Conservation (phyloP, 2,888 invertebrate genomes). For the Scaptomyza cyrtandrae region DNA sequence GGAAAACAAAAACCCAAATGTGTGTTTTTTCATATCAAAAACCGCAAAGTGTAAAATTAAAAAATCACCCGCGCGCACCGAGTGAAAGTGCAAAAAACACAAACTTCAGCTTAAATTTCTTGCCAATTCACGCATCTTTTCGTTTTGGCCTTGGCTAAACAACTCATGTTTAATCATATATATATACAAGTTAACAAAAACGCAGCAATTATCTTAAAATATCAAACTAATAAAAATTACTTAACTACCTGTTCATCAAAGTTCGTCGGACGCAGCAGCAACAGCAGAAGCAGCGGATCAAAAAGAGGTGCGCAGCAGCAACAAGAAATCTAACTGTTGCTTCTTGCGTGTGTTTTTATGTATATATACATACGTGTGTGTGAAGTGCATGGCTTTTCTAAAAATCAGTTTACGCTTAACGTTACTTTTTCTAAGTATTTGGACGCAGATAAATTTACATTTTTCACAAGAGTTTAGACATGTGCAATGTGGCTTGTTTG, state of each 20-base stretch:
- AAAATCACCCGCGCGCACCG: slow-evolving; percentile 18
- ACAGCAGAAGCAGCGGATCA: slow-evolving; percentile 21
- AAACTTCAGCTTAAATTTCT: slow-evolving; percentile 11
- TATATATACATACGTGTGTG: slow-evolving; percentile 19
- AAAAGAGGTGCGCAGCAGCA: slow-evolving; percentile 32
- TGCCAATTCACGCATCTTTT: slow-evolving; percentile 8
- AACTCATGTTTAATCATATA: no score
- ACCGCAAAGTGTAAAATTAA: slow-evolving; percentile 35
- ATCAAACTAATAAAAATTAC: slow-evolving; percentile 10
- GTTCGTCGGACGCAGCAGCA: slow-evolving; percentile 30
- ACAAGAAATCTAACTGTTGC: slow-evolving; percentile 57
- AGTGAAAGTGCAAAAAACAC: slow-evolving; percentile 56
- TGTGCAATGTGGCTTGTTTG: slow-evolving; percentile 38
- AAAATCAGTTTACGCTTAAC: slow-evolving; percentile 42
- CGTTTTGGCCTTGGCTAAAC: slow-evolving; percentile 29
- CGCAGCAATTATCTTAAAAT: not conserved
- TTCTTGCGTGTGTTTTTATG: slow-evolving; percentile 10
- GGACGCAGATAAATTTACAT: slow-evolving; percentile 7
- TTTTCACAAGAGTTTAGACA: slow-evolving; percentile 38
- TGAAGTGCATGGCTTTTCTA: slow-evolving; percentile 31
- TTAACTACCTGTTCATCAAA: slow-evolving; percentile 46
- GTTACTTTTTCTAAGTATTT: slow-evolving; percentile 10
- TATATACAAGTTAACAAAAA: not conserved
- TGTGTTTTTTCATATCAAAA: slow-evolving; percentile 26
- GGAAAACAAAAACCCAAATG: slow-evolving; percentile 40